These are phyloP conservation scores for Nymphalis polychloros DNA, from an alignment of 2,888 invertebrate species.

Conservation along the genomic window DNA sequence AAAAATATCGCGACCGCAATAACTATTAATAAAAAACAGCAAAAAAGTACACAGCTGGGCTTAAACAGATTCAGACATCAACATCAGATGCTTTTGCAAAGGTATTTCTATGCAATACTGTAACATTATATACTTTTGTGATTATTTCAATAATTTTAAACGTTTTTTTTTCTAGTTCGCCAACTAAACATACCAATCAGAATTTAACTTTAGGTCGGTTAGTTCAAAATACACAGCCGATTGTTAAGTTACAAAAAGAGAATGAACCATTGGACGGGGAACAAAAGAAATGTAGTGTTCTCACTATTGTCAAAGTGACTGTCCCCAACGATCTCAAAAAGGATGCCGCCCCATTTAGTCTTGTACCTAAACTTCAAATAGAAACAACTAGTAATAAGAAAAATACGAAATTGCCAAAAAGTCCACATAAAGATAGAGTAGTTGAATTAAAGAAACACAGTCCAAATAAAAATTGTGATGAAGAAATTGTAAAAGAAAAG, in stretches of 20 bases:
- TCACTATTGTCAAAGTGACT: constrained; percentile 60
- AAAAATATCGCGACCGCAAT: constrained; percentile 71
- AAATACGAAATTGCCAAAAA: constrained; percentile 54
- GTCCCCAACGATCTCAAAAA: constrained; percentile 56
- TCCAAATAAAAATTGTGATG: constrained; percentile 28
- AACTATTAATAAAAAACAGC: constrained; percentile 69
- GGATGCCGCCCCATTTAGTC: constrained; percentile 37
- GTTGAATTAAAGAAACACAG: constrained; percentile 41
- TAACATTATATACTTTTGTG: constrained; percentile 5
- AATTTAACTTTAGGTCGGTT: constrained; percentile 46
- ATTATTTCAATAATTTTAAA: constrained; percentile 18
- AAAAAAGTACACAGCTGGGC: constrained; percentile 62
- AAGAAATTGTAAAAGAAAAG: constrained; percentile 23
- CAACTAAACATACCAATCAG: constrained; percentile 61
- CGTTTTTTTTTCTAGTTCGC: constrained; percentile 58
- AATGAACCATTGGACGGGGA: constrained; percentile 63
- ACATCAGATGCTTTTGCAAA: constrained; percentile 70
- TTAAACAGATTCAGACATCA: constrained; percentile 66
- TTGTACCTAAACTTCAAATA: constrained; percentile 58
- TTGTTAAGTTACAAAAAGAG: constrained; percentile 66
- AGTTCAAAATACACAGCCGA: constrained; percentile 43
- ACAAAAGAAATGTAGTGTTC: constrained; percentile 46
- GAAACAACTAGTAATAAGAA: constrained; percentile 63
- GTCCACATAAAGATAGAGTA: constrained; percentile 39
- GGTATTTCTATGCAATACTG: constrained; percentile 53